Percentiles rank a stretch among this genome's conserved stretches.
Evolutionary conservation across 2,797 vertebrate species (phyloP).

Genomic region (Anolis apletophallus): DNA sequence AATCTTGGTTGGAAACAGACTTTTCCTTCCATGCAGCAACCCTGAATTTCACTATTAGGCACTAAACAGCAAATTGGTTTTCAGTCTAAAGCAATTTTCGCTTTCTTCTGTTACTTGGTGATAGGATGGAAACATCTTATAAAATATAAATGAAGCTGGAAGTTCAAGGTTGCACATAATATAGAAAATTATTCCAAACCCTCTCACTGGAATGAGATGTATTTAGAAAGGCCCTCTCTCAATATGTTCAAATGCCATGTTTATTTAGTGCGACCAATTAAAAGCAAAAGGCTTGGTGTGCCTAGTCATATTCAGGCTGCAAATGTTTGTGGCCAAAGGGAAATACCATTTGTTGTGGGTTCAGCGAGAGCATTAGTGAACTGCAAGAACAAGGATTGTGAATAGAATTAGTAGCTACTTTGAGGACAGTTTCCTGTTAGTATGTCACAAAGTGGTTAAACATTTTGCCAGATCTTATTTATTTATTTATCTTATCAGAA

Average conservation of each 20-base stretch:
- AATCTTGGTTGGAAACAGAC: slow-evolving; percentile 5
- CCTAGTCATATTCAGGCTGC: not conserved
- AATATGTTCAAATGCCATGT: not conserved
- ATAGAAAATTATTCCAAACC: not conserved
- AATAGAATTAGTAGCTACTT: not conserved
- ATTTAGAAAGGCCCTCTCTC: not conserved
- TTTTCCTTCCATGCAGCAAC: not conserved
- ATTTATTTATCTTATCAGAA: no score
- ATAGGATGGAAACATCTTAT: not conserved
- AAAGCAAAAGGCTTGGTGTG: not conserved
- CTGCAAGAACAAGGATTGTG: not conserved
- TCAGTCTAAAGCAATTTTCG: not conserved
- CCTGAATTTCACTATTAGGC: not conserved
- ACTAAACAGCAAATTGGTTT: not conserved
- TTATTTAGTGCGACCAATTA: not conserved
- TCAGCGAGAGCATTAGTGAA: not conserved
- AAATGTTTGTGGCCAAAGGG: not conserved
- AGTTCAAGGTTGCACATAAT: not conserved
- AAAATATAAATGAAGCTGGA: slow-evolving; percentile 12
- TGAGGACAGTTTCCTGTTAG: not conserved
- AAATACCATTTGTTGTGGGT: slow-evolving; percentile 5
- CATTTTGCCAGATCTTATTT: no score
- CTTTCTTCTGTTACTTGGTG: not conserved
- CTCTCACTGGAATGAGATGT: not conserved
- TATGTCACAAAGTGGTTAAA: no score